Base-by-base conservation (phyloP, 2,113 vertebrate species). In the Elanoides forficatus region DNA sequence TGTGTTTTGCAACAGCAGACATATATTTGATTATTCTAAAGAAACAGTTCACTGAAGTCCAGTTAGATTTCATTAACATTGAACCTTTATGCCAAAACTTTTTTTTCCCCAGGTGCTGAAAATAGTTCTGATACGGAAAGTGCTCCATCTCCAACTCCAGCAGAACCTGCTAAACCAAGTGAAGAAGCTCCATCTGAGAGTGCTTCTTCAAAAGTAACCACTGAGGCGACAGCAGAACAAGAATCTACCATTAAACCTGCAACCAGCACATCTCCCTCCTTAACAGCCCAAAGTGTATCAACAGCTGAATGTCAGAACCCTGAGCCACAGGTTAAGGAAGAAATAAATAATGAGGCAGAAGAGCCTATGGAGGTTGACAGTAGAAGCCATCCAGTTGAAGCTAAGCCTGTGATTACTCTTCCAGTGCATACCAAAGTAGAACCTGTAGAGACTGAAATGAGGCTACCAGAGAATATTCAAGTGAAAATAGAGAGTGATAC, bases 81-180 rank as follows among this genome's bases (percentile, higher is more conserved):
- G 32, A 60, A 43, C 11, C 23, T 78, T 91, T 56, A 88, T 48
- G 15, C 43, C 45, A 43, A 78, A 93, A 56, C 48, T n/a, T 87
- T 82, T 63, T 40, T n/a, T 63, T 12, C 88, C 88, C 93, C 94
- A 99, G 99, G 99, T 97, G 99, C 98, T 67, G 99, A 99, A 96
- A 99, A 99, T 98, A 99, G 99, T 98, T 99, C 99, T 43, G 99
- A 99, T 96, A 99, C 99, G 78, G 99, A 99, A 98, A 99, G 99
- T 82, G 99, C 99, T 84, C 99, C 99, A 38, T 99, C 99, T 95
- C 99, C 99, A 88, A 99, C 99, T 93, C 99, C 99, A 96, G 97
- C 98, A 48, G 99, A 99, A 94, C 96, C 98, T 62, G 97, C 98
- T 96, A 99, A 99, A 98, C 97, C 98, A 14, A 93, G 95, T 7